Base-by-base conservation (phyloP, 2,113 vertebrate genomes). In the Cryptomyrus ogoouensis region DNA sequence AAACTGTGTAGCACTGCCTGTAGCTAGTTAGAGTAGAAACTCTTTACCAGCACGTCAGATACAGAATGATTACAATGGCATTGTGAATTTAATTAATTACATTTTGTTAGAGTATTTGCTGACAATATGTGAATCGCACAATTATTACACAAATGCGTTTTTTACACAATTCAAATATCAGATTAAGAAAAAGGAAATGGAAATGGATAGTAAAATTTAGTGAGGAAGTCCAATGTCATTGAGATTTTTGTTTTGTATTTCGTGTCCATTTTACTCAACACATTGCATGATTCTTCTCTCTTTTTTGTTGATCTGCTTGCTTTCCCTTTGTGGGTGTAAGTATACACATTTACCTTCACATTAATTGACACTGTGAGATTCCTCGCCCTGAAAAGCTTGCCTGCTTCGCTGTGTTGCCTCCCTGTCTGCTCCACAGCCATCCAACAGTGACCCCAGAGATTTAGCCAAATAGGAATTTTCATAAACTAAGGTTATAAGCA, bases 251-350 rank as follows among this genome's bases (percentile, higher is more conserved):
- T 83, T 24, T 83, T 83, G 44, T 83, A 3, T 83, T 24, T 85
- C 0, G 47, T 85, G 83, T 27, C 12, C 46, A 87, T 31, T 87
- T 31, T 87, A 31, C 31, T 52, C n/a, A 17, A 12, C 27, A 87
- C 49, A 15, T 42, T 95, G 39, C 91, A 91, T 93, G 88, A 92
- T n/a, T 95, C 91, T 88, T 84, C 58, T 47, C 94, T 92, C 93
- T 91, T 90, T 94, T 90, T 93, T 92, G 92, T 94, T 94, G 93
- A 92, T 94, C 95, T 94, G 90, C 95, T 94, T 94, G 93, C 91
- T 95, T 95, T 96, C 88, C 94, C 89, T 95, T 95, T 95, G 92
- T 95, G 95, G 95, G 95, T 96, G 96, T 92, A 70, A 94, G 85
- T 93, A 92, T 94, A 90, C 90, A 88, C 91, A 90, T 62, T 87